Percentiles rank a stretch among this genome's conserved stretches.
These are phyloP conservation scores for Mystacornis crossleyi DNA, from an alignment of 2,113 vertebrate species.

Conservation along the genomic window DNA sequence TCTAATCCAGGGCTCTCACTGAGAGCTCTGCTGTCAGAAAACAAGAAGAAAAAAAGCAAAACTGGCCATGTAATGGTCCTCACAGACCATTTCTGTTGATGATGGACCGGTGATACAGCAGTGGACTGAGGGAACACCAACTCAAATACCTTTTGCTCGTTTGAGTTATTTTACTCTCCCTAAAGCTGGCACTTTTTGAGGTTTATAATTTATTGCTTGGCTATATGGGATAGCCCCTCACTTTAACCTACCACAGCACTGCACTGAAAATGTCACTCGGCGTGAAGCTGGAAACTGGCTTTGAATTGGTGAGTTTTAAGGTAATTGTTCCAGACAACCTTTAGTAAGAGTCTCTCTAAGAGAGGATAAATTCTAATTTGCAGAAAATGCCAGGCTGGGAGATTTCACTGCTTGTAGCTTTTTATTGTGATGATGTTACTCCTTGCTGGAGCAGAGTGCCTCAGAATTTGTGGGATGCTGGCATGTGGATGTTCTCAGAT, in stretches of 20 bases:
- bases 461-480: background rate
- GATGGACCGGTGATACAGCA: background rate
- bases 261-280: background rate
- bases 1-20: background rate
- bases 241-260: background rate
- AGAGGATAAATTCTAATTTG: background rate
- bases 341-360: background rate
- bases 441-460: background rate
- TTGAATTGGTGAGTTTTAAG: background rate
- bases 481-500: background rate
- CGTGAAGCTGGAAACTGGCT: background rate
- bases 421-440: background rate
- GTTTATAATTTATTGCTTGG: background rate
- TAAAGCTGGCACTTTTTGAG: background rate
- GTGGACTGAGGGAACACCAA: background rate
- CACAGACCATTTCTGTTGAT: background rate
- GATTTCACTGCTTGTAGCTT: background rate
- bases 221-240: background rate
- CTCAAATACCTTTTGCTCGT: background rate
- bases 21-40: background rate
- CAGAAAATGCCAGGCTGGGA: background rate
- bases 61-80: background rate
- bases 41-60: background rate
- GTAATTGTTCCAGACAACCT: background rate
- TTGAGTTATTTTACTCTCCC: background rate